Conservation (phyloP, 2,113 vertebrate genomes). For the Lepus europaeus region DNA sequence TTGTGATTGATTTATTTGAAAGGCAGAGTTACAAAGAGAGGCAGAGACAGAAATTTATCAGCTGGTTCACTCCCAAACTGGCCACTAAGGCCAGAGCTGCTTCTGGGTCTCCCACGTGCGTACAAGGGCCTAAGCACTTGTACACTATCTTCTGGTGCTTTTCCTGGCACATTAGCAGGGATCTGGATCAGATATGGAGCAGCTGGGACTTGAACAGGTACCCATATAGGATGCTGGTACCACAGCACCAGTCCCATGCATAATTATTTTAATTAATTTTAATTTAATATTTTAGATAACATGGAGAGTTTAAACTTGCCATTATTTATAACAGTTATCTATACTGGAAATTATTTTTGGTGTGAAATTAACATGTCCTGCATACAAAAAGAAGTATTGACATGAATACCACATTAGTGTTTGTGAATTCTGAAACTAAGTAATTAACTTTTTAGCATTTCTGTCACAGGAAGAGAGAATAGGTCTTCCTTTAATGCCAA, state of each 20-base stretch:
- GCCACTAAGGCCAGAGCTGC: too few species aligned
- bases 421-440: slow-evolving; percentile 20
- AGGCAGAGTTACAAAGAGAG: too few species aligned
- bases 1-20: background rate
- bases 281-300: slow-evolving; percentile 8
- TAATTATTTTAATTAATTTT: slow-evolving; percentile 28
- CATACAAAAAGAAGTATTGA: background rate
- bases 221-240: too few species aligned
- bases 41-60: too few species aligned
- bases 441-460: background rate
- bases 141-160: too few species aligned
- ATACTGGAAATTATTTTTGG: background rate
- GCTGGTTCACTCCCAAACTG: too few species aligned
- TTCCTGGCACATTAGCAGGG: too few species aligned
- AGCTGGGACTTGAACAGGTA: too few species aligned
- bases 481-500: background rate
- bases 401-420: background rate
- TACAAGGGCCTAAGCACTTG: too few species aligned
- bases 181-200: too few species aligned
- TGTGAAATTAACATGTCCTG: background rate
- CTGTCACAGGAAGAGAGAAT: background rate
- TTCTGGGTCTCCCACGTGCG: too few species aligned
- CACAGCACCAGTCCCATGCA: background rate
- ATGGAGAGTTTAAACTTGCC: background rate
- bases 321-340: background rate